Percentiles rank a stretch among this genome's conserved stretches.
Evolutionary conservation across 2,113 vertebrate genomes (phyloP).

Genomic region (Bubalus kerabau): DNA sequence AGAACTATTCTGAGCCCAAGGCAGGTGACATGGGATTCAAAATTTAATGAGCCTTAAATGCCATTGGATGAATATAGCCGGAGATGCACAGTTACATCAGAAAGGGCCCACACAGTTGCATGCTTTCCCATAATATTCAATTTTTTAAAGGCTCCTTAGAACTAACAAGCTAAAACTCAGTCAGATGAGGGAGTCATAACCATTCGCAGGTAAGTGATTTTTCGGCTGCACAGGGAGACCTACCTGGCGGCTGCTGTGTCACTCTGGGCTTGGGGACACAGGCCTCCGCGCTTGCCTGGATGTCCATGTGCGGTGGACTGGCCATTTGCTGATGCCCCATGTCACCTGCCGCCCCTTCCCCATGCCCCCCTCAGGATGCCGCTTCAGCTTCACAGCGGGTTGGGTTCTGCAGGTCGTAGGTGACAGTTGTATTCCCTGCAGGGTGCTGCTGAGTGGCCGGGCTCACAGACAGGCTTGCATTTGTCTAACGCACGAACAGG

Average conservation of each 20-base stretch:
- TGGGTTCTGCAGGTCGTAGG: not conserved
- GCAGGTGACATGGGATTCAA: slow-evolving; percentile 77
- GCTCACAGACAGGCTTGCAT: not conserved
- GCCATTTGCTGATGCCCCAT: not conserved
- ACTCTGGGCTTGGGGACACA: not conserved
- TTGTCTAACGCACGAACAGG: not conserved
- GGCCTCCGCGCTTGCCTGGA: not conserved
- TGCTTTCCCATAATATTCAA: slow-evolving; percentile 50
- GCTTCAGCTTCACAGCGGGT: not conserved
- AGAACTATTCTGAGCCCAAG: slow-evolving; percentile 77
- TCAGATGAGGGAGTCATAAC: not conserved
- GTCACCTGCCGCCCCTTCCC: not conserved
- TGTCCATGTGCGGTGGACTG: accelerated
- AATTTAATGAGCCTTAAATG: slow-evolving; percentile 86
- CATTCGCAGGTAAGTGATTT: not conserved
- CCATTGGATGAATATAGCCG: slow-evolving; percentile 72
- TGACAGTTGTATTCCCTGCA: not conserved
- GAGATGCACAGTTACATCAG: slow-evolving; percentile 45
- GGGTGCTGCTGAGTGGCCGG: not conserved
- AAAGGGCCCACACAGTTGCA: slow-evolving; percentile 51
- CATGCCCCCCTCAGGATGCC: not conserved
- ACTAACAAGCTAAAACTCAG: slow-evolving; percentile 29
- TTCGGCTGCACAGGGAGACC: not conserved
- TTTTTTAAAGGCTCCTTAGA: slow-evolving; percentile 60
- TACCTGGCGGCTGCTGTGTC: not conserved